Evolutionary conservation across 2,797 vertebrate species (phyloP).

Genomic region (Paguma larvata): DNA sequence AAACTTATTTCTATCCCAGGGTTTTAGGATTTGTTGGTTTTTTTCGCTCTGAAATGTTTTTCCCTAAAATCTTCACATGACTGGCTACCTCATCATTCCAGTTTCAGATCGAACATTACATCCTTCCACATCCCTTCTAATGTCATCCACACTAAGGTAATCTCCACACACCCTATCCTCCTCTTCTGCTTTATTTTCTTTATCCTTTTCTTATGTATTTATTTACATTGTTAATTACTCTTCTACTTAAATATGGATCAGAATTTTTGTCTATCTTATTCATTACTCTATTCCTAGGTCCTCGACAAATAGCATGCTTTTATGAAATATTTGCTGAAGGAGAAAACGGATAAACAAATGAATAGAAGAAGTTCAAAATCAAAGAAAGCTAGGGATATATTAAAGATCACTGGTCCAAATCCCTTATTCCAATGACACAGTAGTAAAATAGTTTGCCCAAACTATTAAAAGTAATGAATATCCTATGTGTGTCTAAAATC

Average conservation of each 20-base stretch:
- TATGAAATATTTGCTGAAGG: neutral
- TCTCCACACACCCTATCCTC: accelerated
- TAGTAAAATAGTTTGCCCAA: neutral
- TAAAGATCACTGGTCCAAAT: neutral
- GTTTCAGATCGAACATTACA: neutral
- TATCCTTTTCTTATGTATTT: neutral
- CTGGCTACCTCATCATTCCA: neutral
- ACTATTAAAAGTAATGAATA: neutral
- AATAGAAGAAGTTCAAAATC: neutral
- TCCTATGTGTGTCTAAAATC: neutral
- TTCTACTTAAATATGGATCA: neutral
- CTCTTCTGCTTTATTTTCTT: neutral
- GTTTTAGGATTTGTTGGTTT: neutral
- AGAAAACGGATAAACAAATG: neutral
- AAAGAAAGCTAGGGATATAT: neutral
- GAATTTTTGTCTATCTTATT: neutral
- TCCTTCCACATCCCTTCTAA: neutral
- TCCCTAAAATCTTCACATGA: neutral
- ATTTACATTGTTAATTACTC: neutral
- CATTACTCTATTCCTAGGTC: neutral
- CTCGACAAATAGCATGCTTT: neutral
- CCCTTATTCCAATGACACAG: neutral
- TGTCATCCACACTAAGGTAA: neutral
- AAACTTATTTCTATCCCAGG: neutral
- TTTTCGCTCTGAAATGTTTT: neutral